Base-by-base conservation (phyloP, 2,113 vertebrate species). In the Girardinichthys multiradiatus region DNA sequence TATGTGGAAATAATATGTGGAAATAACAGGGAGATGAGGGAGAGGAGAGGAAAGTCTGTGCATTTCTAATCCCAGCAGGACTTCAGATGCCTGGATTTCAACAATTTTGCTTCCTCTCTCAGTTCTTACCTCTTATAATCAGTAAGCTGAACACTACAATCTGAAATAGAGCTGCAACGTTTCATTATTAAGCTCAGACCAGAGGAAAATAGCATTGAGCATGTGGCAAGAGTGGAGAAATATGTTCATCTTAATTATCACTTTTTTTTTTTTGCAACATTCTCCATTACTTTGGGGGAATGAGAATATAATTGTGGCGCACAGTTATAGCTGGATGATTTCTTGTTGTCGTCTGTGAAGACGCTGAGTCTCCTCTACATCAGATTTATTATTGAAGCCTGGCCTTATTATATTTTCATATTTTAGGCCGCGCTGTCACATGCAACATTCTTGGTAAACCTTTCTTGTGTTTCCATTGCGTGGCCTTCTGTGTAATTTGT, bases 381-480 rank as follows among this genome's bases (percentile, higher is more conserved):
- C 58, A 4, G 66, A 83, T 91, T 72, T 81, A 91, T 89, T 86
- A 87, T 87, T 89, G 76, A 89, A 82, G 69, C 27, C 33, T 35
- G 59, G 62, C 80, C 74, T 81, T 86, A 68, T 82, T 88, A 70
- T 81, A 72, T 80, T 88, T 72, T 54, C 80, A 62, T 74, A 51
- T 77, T 77, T 80, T 81, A 66, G 72, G 68, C 51, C 79, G 59
- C 80, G 79, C 54, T 57, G 74, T 80, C 78, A 70, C 51, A 2
- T 31, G 13, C 51, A 68, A 79, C 68, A 72, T 83, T 75, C 83
- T 76, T 15, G 8, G 58, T 80, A 81, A 87, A 74, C 81, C 73
- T 73, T 71, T 87, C 82, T 84, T 83, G 58, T 68, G 59, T 42
- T 45, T 68, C 28, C 4, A 57, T 74, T 86, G 67, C 68, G 57